Conservation (phyloP, 2,113 vertebrate species). For the Paradoxurus hermaphroditus region DNA sequence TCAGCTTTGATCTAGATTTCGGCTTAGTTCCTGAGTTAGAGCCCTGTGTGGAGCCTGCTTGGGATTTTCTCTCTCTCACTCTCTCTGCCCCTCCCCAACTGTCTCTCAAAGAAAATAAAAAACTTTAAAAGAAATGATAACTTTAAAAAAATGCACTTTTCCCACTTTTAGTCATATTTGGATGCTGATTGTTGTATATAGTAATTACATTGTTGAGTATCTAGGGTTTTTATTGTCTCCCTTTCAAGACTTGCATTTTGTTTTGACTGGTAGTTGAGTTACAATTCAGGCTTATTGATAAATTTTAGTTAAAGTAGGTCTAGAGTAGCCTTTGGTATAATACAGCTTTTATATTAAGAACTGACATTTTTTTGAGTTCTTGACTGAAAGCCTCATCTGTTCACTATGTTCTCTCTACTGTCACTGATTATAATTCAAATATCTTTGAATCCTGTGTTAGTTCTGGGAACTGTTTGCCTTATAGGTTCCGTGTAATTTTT, state of each 20-base stretch:
- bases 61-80: too few relatives aligned
- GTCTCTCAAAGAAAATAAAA: too few relatives aligned
- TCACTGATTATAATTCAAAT: neutral
- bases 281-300: neutral
- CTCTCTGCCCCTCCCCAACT: too few relatives aligned
- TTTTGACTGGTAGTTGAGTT: neutral
- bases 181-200: neutral
- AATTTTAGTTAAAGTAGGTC: neutral
- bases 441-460: neutral
- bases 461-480: neutral
- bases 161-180: neutral
- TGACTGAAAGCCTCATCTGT: neutral
- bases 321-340: neutral
- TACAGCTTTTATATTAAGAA: neutral
- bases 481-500: neutral
- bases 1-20: too few relatives aligned
- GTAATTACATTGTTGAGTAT: neutral
- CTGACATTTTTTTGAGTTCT: neutral
- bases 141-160: neutral
- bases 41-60: too few relatives aligned
- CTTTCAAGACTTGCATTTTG: neutral
- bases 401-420: neutral
- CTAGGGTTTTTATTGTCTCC: neutral
- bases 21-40: too few relatives aligned
- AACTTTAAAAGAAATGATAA: too few relatives aligned